These are phyloP conservation scores for Calephelis nemesis DNA, from an alignment of 1,140 invertebrate species.

Conservation along the genomic window DNA sequence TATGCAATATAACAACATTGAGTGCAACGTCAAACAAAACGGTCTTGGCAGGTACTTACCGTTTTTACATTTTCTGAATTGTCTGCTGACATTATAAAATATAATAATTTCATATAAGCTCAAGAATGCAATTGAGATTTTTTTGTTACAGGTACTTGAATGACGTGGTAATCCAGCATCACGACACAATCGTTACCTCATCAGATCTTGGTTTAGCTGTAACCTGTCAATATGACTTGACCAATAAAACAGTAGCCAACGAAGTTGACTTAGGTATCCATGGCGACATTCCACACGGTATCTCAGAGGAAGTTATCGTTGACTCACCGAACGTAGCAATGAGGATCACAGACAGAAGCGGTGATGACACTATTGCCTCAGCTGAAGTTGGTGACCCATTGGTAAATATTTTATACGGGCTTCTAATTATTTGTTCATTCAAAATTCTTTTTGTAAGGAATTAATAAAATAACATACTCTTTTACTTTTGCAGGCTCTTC, in stretches of 20 bases:
- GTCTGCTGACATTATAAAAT: no score
- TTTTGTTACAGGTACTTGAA: conserved; percentile 83
- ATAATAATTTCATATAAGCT: no score
- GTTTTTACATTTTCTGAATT: not conserved
- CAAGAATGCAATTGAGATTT: not conserved
- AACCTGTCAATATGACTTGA: conserved; percentile 95
- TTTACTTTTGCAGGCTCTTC: conserved; percentile 81
- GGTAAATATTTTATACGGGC: conserved; percentile 45
- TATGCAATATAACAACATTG: conserved; percentile 94
- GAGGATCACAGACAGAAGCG: conserved; percentile 93
- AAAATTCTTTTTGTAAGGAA: not conserved
- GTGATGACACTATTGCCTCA: conserved; percentile 88
- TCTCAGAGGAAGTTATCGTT: conserved; percentile 91
- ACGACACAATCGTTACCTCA: conserved; percentile 96
- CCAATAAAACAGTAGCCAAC: conserved; percentile 95
- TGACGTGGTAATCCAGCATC: conserved; percentile 95
- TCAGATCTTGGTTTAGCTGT: conserved; percentile 94
- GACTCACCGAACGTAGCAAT: conserved; percentile 96
- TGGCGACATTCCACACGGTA: conserved; percentile 88
- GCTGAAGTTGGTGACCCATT: conserved; percentile 94
- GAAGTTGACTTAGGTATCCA: conserved; percentile 94
- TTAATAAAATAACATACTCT: conserved; percentile 19
- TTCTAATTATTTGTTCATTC: no score
- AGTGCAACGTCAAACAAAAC: conserved; percentile 93
- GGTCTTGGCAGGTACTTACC: conserved; percentile 84